phyloP scores from a whole-genome alignment of 2,113 vertebrate species.

The Dipodomys spectabilis region DNA sequence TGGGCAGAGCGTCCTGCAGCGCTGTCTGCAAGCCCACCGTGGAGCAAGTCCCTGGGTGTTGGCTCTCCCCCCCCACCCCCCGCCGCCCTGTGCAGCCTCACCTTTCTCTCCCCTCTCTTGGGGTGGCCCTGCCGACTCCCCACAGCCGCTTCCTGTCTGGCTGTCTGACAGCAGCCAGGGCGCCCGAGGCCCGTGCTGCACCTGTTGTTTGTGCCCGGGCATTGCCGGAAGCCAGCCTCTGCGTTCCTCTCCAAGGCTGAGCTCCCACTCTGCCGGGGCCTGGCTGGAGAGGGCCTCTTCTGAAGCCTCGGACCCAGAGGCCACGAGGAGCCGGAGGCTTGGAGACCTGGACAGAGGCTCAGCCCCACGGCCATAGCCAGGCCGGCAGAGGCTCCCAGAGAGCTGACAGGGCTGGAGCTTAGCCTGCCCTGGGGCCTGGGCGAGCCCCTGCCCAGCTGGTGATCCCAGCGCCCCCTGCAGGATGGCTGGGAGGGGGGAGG shows the following conservation, averaged over 20 bases:
- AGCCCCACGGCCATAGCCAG: too few relatives aligned
- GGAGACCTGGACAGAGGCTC: too few relatives aligned
- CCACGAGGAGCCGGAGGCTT: too few relatives aligned
- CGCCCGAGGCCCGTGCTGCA: slow-evolving; percentile 3
- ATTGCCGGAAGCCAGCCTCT: slow-evolving; percentile 54
- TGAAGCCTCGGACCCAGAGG: background rate
- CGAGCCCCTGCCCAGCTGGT: accelerated
- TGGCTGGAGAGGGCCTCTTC: background rate
- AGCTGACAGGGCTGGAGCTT: background rate
- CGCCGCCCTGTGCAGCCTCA: accelerated
- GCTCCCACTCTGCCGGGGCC: background rate
- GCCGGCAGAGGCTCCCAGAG: background rate
- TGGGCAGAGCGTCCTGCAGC: background rate
- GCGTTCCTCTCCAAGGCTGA: background rate
- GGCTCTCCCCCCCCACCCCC: background rate
- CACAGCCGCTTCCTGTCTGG: slow-evolving; percentile 61
- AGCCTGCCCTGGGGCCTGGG: background rate
- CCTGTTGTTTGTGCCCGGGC: slow-evolving; percentile 72
- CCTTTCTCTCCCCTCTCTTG: slow-evolving; percentile 58
- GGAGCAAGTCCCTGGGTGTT: background rate
- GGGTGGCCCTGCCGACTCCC: slow-evolving; percentile 36
- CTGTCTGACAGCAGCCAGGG: slow-evolving; percentile 2
- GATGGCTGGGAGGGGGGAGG: background rate
- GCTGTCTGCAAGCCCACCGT: background rate
- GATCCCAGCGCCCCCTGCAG: background rate